Conservation (phyloP, 2,797 vertebrate species). For the Labroides dimidiatus region DNA sequence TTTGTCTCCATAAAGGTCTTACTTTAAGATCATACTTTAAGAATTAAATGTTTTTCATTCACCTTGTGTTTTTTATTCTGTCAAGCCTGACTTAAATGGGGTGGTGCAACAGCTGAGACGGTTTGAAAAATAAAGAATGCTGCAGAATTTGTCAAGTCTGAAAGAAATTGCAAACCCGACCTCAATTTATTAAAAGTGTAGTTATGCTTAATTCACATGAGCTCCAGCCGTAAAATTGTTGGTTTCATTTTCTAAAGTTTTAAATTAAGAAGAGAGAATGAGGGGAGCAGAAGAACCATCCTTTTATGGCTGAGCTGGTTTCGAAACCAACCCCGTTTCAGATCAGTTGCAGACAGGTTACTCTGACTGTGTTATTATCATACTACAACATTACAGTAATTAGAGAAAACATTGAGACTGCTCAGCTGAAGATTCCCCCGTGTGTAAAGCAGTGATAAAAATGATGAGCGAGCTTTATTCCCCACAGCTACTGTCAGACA, state of each 20-base stretch:
- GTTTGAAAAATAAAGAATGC: neutral
- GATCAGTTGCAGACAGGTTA: constrained; percentile 14
- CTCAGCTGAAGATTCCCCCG: constrained; percentile 32
- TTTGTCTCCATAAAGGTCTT: too few species aligned
- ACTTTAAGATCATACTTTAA: too few species aligned
- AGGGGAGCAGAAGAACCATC: neutral
- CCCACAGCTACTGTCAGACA: constrained; percentile 39
- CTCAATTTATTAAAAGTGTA: too few species aligned
- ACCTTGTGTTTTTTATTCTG: too few species aligned
- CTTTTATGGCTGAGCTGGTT: constrained; percentile 1
- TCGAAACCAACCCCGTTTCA: constrained; percentile 6
- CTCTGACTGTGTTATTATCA: constrained; percentile 23
- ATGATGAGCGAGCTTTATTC: constrained; percentile 35
- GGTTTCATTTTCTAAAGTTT: too few species aligned
- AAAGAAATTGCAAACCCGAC: neutral
- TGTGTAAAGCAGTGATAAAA: constrained; percentile 33
- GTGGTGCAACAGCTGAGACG: neutral
- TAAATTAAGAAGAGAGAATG: too few species aligned
- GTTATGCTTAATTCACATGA: neutral
- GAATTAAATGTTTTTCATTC: too few species aligned
- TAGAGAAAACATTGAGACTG: constrained; percentile 36
- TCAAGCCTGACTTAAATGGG: too few species aligned
- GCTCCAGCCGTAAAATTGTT: too few species aligned
- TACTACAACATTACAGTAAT: constrained; percentile 41
- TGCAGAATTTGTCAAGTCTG: too few species aligned